Conservation (phyloP, 2,113 vertebrate species). For the Calyptomena viridis region DNA sequence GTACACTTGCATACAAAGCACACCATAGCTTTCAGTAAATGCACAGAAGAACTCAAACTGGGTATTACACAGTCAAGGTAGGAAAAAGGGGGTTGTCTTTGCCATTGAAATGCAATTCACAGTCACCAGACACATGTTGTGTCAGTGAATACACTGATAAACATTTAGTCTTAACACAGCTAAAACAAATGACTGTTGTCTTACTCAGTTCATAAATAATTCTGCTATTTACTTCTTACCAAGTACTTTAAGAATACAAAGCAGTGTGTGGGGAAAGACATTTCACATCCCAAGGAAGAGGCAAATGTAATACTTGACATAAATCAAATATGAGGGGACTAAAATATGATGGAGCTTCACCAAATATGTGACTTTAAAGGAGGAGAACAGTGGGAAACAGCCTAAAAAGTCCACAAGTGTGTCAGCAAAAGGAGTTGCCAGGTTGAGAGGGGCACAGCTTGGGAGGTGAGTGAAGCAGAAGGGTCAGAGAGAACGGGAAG, state of each 20-base stretch:
- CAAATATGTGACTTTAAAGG: not conserved
- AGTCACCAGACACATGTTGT: not conserved
- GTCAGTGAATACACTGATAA: not conserved
- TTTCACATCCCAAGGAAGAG: not conserved
- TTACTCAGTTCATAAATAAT: conserved; percentile 35
- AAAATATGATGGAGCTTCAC: not conserved
- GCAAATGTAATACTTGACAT: not conserved
- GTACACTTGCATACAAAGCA: not conserved
- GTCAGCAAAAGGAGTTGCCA: not conserved
- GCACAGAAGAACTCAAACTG: not conserved
- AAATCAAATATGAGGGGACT: not conserved
- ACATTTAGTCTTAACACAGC: not conserved
- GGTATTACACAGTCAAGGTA: not conserved
- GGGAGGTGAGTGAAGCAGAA: not conserved
- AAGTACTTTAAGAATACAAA: not conserved
- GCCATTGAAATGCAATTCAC: not conserved
- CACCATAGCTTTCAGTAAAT: not conserved
- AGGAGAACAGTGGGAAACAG: not conserved
- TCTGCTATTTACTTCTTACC: not conserved
- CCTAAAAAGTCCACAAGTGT: not conserved
- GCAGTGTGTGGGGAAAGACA: not conserved
- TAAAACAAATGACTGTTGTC: conserved; percentile 2
- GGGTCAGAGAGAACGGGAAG: not conserved
- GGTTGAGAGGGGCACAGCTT: not conserved
- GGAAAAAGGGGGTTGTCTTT: not conserved